Conservation (phyloP, 2,888 invertebrate genomes). For the Hypena proboscidalis region DNA sequence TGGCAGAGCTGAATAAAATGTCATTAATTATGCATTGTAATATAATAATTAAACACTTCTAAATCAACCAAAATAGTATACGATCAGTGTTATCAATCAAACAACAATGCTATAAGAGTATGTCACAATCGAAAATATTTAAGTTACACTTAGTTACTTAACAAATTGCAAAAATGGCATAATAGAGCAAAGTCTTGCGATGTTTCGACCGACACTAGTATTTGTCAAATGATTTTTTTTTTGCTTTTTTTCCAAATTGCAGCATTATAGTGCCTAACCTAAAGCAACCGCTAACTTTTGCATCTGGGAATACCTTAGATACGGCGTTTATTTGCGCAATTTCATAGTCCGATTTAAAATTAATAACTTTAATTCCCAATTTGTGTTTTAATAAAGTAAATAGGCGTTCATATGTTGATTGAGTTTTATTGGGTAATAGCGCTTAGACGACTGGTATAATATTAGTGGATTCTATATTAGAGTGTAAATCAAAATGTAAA, state of each 20-base stretch:
- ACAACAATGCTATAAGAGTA: too few species aligned
- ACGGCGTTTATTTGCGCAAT: constrained; percentile 1
- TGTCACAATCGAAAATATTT: too few species aligned
- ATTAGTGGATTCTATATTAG: not conserved
- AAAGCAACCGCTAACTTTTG: constrained; percentile 6
- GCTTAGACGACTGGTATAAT: constrained; percentile 8
- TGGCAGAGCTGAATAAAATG: too few species aligned
- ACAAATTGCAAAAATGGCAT: too few species aligned
- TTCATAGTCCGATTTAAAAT: constrained; percentile 7
- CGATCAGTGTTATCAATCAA: too few species aligned
- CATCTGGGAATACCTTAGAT: not conserved
- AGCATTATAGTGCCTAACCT: constrained; percentile 2
- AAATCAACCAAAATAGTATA: too few species aligned
- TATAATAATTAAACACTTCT: too few species aligned
- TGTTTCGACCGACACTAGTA: not conserved
- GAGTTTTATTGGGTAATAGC: constrained; percentile 7
- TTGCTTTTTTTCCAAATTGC: not conserved
- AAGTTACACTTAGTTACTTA: too few species aligned
- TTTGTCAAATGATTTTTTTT: not conserved
- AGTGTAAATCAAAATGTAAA: not conserved
- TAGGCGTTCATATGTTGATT: constrained; percentile 1
- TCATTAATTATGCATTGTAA: too few species aligned
- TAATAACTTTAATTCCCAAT: not conserved
- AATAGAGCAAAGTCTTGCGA: not conserved
- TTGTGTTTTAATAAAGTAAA: not conserved